Evolutionary conservation across 2,797 vertebrate species (phyloP).

Genomic region (Haliaeetus albicilla): DNA sequence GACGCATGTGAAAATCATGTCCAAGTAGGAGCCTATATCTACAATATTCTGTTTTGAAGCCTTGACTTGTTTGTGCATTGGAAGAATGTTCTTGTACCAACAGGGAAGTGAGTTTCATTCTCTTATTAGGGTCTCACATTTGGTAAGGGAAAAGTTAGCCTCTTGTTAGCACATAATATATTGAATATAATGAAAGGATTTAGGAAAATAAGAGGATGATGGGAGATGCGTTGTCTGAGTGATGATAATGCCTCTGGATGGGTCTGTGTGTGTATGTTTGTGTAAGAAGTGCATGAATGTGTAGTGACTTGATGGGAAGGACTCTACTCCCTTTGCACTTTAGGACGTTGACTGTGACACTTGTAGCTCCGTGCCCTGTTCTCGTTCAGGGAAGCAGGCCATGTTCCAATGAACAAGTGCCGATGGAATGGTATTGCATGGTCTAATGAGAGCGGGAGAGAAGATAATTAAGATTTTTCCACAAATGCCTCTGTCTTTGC

Average conservation of each 20-base stretch:
- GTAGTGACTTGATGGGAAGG: not conserved
- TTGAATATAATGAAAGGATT: not conserved
- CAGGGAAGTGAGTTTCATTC: not conserved
- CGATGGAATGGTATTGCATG: not conserved
- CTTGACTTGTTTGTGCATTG: not conserved
- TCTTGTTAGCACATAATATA: not conserved
- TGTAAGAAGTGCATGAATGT: not conserved
- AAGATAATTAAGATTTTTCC: not conserved
- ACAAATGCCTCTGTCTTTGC: not conserved
- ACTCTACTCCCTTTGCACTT: not conserved
- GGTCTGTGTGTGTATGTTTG: not conserved
- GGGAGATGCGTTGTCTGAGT: not conserved
- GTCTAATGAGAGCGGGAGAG: not conserved
- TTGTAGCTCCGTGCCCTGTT: not conserved
- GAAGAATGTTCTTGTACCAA: not conserved
- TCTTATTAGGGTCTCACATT: not conserved
- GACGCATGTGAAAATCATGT: not conserved
- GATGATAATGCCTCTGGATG: not conserved
- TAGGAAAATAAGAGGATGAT: not conserved
- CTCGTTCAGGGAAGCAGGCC: not conserved
- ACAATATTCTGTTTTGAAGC: not conserved
- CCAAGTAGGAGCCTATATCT: not conserved
- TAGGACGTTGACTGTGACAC: not conserved
- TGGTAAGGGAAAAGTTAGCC: not conserved
- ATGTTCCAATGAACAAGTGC: not conserved